A percentile compares a stretch with the other conserved stretches of the same genome.
Evolutionary conservation across 2,113 vertebrate species (phyloP).

Genomic region (Perognathus longimembris): DNA sequence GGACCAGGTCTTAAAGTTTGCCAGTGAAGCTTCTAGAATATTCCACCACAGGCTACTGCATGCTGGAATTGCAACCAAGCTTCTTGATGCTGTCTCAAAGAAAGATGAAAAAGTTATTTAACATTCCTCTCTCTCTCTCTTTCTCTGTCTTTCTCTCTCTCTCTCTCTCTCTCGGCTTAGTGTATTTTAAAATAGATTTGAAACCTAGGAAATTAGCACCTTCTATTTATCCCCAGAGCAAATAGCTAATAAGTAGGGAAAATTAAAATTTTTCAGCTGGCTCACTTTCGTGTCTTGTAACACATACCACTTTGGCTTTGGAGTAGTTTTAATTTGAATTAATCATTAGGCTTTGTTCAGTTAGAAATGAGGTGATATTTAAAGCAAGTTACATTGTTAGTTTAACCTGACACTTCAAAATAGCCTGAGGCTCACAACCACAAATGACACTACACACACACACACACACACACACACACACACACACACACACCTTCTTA

Average conservation of each 20-base stretch:
- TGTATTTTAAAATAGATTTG: constrained; percentile 65
- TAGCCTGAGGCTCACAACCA: constrained; percentile 10
- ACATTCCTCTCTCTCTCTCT: background rate
- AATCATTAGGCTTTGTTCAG: constrained; percentile 65
- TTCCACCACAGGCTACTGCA: background rate
- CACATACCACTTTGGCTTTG: constrained; percentile 61
- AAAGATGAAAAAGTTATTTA: constrained; percentile 33
- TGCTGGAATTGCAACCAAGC: constrained; percentile 22
- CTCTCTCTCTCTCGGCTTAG: background rate
- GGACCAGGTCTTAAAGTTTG: background rate
- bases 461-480: too few relatives aligned
- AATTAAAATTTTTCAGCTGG: constrained; percentile 68
- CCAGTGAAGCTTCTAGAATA: background rate
- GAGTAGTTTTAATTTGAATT: constrained; percentile 74
- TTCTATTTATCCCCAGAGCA: constrained; percentile 68
- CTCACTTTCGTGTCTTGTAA: constrained; percentile 67
- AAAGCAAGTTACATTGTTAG: constrained; percentile 62
- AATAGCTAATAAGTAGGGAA: constrained; percentile 71
- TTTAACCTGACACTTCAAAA: constrained; percentile 7
- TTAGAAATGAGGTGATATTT: constrained; percentile 58
- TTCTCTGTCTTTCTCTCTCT: background rate
- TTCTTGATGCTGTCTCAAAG: constrained; percentile 31
- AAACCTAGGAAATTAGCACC: constrained; percentile 71
- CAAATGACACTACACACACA: background rate
- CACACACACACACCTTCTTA: too few relatives aligned